These are phyloP conservation scores for Henricia sp. DNA, from an alignment of 53 echinoderm and acorn worm genomes.

Conservation along the genomic window DNA sequence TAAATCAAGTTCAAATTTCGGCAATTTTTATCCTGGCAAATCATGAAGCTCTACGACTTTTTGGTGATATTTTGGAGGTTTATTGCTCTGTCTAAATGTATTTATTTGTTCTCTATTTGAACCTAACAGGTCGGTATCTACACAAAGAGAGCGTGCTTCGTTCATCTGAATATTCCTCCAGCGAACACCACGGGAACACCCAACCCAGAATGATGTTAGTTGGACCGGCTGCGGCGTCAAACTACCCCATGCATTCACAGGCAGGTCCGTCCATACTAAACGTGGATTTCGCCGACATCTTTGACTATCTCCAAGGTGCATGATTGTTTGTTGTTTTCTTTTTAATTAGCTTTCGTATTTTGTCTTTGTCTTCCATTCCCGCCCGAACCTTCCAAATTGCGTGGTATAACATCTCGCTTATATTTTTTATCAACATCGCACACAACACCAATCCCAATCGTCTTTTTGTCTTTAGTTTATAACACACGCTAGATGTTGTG, in stretches of 20 bases:
- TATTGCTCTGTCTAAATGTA: no score
- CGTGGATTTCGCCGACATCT: slow-evolving; percentile 77
- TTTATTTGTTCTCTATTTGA: not conserved
- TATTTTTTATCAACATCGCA: no score
- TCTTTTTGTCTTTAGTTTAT: not conserved
- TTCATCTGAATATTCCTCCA: slow-evolving; percentile 22
- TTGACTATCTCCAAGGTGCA: slow-evolving; percentile 77
- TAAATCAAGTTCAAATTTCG: no score
- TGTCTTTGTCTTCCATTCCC: slow-evolving; percentile 23
- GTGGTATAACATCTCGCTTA: slow-evolving; percentile 3
- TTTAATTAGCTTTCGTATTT: slow-evolving; percentile 51
- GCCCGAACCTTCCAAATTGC: slow-evolving; percentile 1
- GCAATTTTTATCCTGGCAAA: no score
- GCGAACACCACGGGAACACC: slow-evolving; percentile 3
- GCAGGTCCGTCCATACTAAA: slow-evolving; percentile 73
- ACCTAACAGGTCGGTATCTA: slow-evolving; percentile 9
- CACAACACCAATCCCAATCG: no score
- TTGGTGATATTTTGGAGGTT: no score
- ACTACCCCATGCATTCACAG: slow-evolving; percentile 65
- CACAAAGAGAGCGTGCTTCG: slow-evolving; percentile 30
- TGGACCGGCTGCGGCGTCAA: slow-evolving; percentile 53
- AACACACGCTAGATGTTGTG: no score
- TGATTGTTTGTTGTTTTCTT: slow-evolving; percentile 64
- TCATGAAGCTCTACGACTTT: no score
- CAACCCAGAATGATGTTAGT: slow-evolving; percentile 68